Base-by-base conservation (phyloP, 2,113 vertebrate species). In the Coreoperca whiteheadi region DNA sequence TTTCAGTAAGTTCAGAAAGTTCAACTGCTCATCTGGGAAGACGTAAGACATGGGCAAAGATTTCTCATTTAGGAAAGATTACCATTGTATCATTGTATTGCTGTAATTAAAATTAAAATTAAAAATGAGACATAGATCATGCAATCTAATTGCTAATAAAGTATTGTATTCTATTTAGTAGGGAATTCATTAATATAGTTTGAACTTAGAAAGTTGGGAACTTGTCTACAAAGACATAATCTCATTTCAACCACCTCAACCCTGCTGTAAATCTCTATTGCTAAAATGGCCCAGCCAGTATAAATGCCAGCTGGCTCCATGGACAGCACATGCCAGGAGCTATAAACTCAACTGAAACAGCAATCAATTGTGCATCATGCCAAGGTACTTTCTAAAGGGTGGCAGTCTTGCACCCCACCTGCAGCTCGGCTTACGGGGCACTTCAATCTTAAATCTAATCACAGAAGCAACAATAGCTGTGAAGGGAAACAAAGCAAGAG, bases 381-480 rank as follows among this genome's bases (percentile, higher is more conserved):
- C 89, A 77, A 77, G 53, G n/a, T 79, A 67, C 75, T 86, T 83
- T 82, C 75, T 70, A 70, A 85, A 84, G 76, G 68, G 79, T 82
- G 79, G 79, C 76, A 77, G 78, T 67, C 82, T 85, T 82, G 89
- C 86, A 87, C 85, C 69, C 83, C 56, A 88, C 83, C 89, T 59
- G 85, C 53, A 87, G 89, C 93, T 89, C 85, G 28, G 72, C 74
- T 92, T 91, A 91, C 90, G 15, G 66, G 71, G 84, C 88, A 93
- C 92, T 92, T 92, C 85, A 84, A 60, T 89, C 84, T 89, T 74
- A 90, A 93, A 92, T 89, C 85, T 85, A 92, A 94, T 93, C 90
- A 89, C 85, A 84, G 89, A 64, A 56, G 87, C 87, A 90, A 83
- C 88, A 89, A 90, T 78, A 82, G 85, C 83, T 87, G 90, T 67